These are phyloP conservation scores for Sinocyclocheilus anshuiensis DNA, from an alignment of 2,113 vertebrate species.

Conservation along the genomic window DNA sequence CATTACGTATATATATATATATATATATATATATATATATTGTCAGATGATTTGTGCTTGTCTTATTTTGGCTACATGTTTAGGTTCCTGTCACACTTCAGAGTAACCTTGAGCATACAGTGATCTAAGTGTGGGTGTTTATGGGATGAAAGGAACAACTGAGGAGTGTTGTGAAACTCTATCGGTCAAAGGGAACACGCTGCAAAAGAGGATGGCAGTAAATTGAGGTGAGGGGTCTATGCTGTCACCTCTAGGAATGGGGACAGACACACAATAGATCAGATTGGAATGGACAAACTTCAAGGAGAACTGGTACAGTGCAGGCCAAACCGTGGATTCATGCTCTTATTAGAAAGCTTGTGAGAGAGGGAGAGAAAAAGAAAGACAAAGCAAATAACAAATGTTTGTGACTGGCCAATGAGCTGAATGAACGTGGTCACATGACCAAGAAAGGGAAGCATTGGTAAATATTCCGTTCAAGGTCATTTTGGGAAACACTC, in stretches of 20 bases:
- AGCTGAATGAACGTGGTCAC: slow-evolving; percentile 44
- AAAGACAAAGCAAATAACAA: slow-evolving; percentile 27
- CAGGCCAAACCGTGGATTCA: background rate
- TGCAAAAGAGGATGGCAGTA: slow-evolving; percentile 10
- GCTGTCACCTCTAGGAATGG: slow-evolving; percentile 8
- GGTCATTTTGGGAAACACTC: slow-evolving; percentile 31
- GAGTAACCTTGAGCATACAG: slow-evolving; percentile 7
- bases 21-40: background rate
- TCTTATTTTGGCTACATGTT: background rate
- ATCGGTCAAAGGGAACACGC: background rate
- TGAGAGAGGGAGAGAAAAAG: background rate
- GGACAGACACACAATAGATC: background rate
- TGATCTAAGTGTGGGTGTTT: slow-evolving; percentile 18
- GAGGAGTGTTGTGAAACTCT: slow-evolving; percentile 40
- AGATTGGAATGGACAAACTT: background rate
- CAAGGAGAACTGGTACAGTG: background rate
- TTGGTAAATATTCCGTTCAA: slow-evolving; percentile 40
- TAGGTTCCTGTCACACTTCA: background rate
- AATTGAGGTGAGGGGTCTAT: slow-evolving; percentile 30
- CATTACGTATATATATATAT: background rate
- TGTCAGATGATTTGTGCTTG: background rate
- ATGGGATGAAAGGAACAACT: slow-evolving; percentile 37
- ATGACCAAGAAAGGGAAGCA: slow-evolving; percentile 16
- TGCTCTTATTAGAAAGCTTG: background rate
- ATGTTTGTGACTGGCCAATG: slow-evolving; percentile 37